Base-by-base conservation (phyloP, 2,113 vertebrate genomes). In the Coryphaenoides rupestris region DNA sequence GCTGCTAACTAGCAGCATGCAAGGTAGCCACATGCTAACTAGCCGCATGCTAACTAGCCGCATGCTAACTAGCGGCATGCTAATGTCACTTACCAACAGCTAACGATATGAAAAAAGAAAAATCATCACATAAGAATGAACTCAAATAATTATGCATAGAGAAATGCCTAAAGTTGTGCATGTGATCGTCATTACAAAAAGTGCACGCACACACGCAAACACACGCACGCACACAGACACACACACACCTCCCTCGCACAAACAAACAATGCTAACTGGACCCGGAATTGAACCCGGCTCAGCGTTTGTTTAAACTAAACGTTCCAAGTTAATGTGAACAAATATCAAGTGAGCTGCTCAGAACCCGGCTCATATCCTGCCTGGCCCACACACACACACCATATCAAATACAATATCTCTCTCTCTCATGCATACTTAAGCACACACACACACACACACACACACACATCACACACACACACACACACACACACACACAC, bases 331-430 rank as follows among this genome's bases (percentile, higher is more conserved):
- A 84, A 87, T 84, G 60, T 62, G 75, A 76, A 84, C 75, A 88
- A 88, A 87, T 79, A 86, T 85, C 81, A 81, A 84, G 57, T 63
- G 79, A 80, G 78, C 68, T 55, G 79, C 76, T 76, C 72, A 22
- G 69, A 87, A 65, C 82, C 84, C 83, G 84, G 70, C 74, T 87
- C 82, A 89, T 87, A 85, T 89, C 86, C 86, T 86, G 84, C 74
- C 55, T 13, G 53, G 77, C 76, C 79, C 81, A 75, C 87, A 82
- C 84, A 76, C 84, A 52, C 24, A 58, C 55, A 58, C 21, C 4
- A 6, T 28, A 6, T 28, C 6, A 40, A 16, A 33, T 15, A 58
- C 21, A 26, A n/a, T n/a, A n/a, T n/a, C n/a, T n/a, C n/a, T n/a
- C n/a, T n/a, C n/a, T n/a, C n/a, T n/a, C n/a, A n/a, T n/a, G n/a